A percentile compares a stretch with the other conserved stretches of the same genome.
These are phyloP conservation scores for Omphaloscelis lunosa DNA, from an alignment of 2,888 invertebrate species.

Conservation along the genomic window DNA sequence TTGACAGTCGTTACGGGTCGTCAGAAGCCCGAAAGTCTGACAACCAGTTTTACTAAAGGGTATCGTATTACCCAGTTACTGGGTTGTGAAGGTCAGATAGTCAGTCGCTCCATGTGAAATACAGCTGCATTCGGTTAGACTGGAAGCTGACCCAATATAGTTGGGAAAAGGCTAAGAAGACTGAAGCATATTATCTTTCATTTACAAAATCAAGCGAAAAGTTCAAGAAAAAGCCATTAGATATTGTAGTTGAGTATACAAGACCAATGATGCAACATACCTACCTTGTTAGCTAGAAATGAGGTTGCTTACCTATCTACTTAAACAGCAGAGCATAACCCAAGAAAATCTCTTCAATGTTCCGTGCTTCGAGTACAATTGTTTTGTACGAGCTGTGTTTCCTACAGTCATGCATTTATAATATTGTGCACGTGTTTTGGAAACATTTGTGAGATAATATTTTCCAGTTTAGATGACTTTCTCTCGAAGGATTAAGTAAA, in stretches of 20 bases:
- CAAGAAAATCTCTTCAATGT: slow-evolving; percentile 31
- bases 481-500: background rate
- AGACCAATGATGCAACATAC: background rate
- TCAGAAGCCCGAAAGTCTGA: too few species aligned
- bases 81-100: too few species aligned
- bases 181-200: background rate
- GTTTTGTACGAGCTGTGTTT: slow-evolving; percentile 24
- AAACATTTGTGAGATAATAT: slow-evolving; percentile 12
- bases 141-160: too few species aligned
- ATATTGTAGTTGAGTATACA: background rate
- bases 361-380: slow-evolving; percentile 31
- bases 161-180: too few species aligned
- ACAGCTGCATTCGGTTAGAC: too few species aligned
- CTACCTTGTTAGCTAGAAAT: background rate
- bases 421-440: slow-evolving; percentile 4
- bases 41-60: too few species aligned
- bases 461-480: background rate
- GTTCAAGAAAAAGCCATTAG: background rate
- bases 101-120: too few species aligned
- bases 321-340: slow-evolving; percentile 19
- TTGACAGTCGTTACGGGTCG: too few species aligned
- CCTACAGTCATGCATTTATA: slow-evolving; percentile 36
- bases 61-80: too few species aligned
- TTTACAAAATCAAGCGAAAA: background rate
- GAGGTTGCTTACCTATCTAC: background rate